Evolutionary conservation across 2,888 invertebrate species (phyloP).

Genomic region (Pantelozetes paolii): DNA sequence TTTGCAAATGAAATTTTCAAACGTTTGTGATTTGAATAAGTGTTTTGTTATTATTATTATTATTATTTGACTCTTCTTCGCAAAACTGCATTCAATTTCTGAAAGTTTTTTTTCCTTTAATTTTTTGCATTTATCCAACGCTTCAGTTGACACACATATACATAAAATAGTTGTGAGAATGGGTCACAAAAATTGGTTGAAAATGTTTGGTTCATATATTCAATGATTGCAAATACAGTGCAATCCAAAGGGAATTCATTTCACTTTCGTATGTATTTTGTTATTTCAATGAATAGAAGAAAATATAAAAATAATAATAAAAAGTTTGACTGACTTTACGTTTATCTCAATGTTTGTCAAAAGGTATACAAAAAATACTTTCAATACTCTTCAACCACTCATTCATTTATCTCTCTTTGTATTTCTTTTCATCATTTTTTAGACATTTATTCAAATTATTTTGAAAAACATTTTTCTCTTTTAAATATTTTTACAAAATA

Average conservation of each 20-base stretch:
- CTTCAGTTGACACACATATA: constrained; percentile 8
- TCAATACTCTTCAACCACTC: too few species aligned
- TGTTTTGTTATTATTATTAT: not conserved
- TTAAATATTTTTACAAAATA: too few species aligned
- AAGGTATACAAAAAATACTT: too few species aligned
- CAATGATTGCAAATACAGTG: constrained; percentile 25
- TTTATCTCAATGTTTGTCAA: too few species aligned
- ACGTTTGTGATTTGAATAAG: not conserved
- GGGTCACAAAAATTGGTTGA: not conserved
- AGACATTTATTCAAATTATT: too few species aligned
- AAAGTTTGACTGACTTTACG: too few species aligned
- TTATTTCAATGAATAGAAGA: too few species aligned
- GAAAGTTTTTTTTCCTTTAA: not conserved
- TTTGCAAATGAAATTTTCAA: not conserved
- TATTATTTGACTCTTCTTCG: not conserved
- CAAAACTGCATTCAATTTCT: too few species aligned
- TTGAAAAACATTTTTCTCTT: too few species aligned
- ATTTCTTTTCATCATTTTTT: too few species aligned
- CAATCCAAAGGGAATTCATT: constrained; percentile 6
- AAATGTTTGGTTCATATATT: not conserved
- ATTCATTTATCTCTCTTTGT: too few species aligned
- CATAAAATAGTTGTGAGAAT: not conserved
- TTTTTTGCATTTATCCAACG: constrained; percentile 25
- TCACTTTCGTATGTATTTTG: not conserved
- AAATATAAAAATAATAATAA: too few species aligned